phyloP scores from a whole-genome alignment of 2,797 vertebrate genomes.

The Phrynocephalus vlangalii region DNA sequence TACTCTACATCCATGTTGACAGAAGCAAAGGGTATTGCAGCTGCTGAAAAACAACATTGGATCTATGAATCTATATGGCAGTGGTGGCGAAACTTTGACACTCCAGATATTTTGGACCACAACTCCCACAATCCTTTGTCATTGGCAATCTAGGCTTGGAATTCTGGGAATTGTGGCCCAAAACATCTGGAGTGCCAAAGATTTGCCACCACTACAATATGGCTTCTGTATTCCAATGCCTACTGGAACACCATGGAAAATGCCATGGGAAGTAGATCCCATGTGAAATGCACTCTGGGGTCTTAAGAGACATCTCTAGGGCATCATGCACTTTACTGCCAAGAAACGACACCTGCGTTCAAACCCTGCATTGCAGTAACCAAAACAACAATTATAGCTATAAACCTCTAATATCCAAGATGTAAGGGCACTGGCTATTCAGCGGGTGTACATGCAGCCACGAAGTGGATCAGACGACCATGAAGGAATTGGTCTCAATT shows the following conservation, averaged over 20 bases:
- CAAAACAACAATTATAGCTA: not conserved
- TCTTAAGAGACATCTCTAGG: not conserved
- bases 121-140: no score
- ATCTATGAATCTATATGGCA: not conserved
- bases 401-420: not conserved
- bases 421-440: not conserved
- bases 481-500: not conserved
- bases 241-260: not conserved
- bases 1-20: not conserved
- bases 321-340: not conserved
- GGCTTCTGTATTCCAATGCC: not conserved
- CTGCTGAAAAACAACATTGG: no score
- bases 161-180: no score
- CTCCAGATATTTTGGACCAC: no score
- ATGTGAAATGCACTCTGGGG: no score
- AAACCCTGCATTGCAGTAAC: not conserved
- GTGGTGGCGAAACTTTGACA: no score
- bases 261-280: not conserved
- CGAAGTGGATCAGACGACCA: slow-evolving; percentile 14
- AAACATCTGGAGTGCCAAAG: no score
- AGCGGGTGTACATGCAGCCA: not conserved
- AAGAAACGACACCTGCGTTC: not conserved
- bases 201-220: no score
- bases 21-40: no score
- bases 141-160: no score